Conservation (phyloP, 2,888 invertebrate genomes). For the Eilema griseolum region DNA sequence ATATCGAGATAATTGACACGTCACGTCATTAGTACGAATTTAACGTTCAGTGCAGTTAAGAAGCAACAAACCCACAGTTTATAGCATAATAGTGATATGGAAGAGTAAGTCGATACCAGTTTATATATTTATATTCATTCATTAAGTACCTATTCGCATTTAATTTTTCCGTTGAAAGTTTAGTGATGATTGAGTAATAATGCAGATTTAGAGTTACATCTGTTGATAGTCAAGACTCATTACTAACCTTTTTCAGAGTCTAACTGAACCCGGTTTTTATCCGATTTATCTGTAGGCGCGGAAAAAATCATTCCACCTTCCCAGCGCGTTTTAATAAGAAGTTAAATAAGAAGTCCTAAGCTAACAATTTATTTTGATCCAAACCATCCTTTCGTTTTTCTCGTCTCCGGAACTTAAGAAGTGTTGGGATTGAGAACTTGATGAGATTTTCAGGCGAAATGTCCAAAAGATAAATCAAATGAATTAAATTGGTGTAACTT, state of each 20-base stretch:
- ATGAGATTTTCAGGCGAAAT: slow-evolving; percentile 43
- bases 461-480: slow-evolving; percentile 37
- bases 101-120: background rate
- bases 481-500: slow-evolving; percentile 20
- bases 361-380: slow-evolving; percentile 56
- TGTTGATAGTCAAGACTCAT: slow-evolving; percentile 20
- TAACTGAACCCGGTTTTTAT: slow-evolving; percentile 38
- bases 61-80: no score
- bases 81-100: background rate
- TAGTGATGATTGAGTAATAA: background rate
- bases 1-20: no score
- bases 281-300: slow-evolving; percentile 46
- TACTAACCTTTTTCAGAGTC: slow-evolving; percentile 41
- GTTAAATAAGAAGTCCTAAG: slow-evolving; percentile 57
- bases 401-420: slow-evolving; percentile 44
- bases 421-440: slow-evolving; percentile 43
- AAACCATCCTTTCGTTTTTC: slow-evolving; percentile 42
- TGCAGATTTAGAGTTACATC: background rate
- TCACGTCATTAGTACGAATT: no score
- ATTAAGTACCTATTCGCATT: background rate
- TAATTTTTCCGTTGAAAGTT: background rate
- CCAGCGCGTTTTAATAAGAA: slow-evolving; percentile 53
- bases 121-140: background rate
- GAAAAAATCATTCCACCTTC: slow-evolving; percentile 44
- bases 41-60: background rate